Evolutionary conservation across 2,888 invertebrate genomes (phyloP).

Genomic region (Aromia moschata): DNA sequence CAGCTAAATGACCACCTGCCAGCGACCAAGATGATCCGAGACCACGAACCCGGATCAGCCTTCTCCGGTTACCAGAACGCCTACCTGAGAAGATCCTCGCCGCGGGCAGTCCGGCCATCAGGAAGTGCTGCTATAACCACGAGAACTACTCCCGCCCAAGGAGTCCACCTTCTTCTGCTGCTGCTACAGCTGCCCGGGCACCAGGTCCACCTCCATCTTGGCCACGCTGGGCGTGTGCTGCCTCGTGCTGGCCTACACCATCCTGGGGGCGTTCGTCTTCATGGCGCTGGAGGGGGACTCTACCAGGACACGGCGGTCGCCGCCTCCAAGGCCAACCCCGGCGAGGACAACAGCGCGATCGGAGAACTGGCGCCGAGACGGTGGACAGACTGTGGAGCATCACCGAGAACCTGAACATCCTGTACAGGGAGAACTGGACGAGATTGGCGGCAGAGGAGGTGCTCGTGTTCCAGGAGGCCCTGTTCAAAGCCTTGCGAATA

Average conservation of each 20-base stretch:
- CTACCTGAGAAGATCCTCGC: conserved; percentile 55
- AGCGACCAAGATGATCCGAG: conserved; percentile 48
- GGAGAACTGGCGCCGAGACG: conserved; percentile 74
- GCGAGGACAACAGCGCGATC: conserved; percentile 51
- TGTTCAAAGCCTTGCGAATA: conserved; percentile 63
- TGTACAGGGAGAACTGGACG: conserved; percentile 93
- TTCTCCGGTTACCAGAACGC: conserved; percentile 58
- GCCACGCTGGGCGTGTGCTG: conserved; percentile 83
- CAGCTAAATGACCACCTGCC: conserved; percentile 26
- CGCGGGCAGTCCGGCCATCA: conserved; percentile 59
- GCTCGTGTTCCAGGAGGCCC: conserved; percentile 79
- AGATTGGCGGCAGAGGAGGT: conserved; percentile 87
- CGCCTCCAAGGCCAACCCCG: conserved; percentile 71
- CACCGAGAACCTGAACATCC: conserved; percentile 86
- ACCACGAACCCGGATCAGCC: conserved; percentile 51
- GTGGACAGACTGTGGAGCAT: conserved; percentile 87
- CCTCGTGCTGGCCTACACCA: conserved; percentile 89
- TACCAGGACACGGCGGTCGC: conserved; percentile 70
- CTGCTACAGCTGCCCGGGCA: conserved; percentile 68
- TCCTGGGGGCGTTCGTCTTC: conserved; percentile 92
- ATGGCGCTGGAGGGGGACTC: conserved; percentile 77
- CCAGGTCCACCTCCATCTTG: conserved; percentile 70
- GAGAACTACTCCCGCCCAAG: conserved; percentile 42
- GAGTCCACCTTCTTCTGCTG: conserved; percentile 63
- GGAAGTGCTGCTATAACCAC: conserved; percentile 60